These are phyloP conservation scores for Poecilia picta DNA, from an alignment of 2,797 vertebrate species.

Conservation along the genomic window DNA sequence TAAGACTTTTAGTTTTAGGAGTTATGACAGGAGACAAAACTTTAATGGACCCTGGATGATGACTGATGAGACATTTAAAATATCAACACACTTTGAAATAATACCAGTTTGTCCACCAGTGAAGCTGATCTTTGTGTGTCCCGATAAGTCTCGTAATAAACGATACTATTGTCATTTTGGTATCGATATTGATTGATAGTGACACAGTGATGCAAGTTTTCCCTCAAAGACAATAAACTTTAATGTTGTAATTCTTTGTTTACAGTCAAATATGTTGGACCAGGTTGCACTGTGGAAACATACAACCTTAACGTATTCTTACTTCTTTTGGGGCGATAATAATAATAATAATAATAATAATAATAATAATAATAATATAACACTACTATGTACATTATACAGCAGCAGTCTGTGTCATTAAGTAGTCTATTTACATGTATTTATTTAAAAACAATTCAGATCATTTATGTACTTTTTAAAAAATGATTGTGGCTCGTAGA, in stretches of 20 bases:
- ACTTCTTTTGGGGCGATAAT: background rate
- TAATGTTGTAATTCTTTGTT: background rate
- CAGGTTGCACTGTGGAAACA: background rate
- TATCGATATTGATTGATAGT: no score
- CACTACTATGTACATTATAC: background rate
- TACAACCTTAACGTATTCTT: background rate
- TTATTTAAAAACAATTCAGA: background rate
- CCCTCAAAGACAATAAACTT: no score
- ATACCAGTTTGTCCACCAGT: background rate
- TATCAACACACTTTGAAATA: background rate
- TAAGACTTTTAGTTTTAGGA: background rate
- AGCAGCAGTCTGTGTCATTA: background rate
- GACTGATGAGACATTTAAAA: background rate
- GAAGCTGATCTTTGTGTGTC: background rate
- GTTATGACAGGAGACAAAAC: background rate
- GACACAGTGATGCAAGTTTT: no score
- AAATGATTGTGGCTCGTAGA: background rate
- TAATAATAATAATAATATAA: background rate
- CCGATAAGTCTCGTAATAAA: no score
- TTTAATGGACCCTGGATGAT: background rate
- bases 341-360: background rate
- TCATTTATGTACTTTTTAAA: background rate
- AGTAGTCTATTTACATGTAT: background rate
- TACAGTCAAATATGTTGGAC: background rate
- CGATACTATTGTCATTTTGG: no score